Evolutionary conservation across 1,140 invertebrate genomes (phyloP), one percentile per base, ranked within the genome.

Genomic region (Trissolcus basalis): DNA sequence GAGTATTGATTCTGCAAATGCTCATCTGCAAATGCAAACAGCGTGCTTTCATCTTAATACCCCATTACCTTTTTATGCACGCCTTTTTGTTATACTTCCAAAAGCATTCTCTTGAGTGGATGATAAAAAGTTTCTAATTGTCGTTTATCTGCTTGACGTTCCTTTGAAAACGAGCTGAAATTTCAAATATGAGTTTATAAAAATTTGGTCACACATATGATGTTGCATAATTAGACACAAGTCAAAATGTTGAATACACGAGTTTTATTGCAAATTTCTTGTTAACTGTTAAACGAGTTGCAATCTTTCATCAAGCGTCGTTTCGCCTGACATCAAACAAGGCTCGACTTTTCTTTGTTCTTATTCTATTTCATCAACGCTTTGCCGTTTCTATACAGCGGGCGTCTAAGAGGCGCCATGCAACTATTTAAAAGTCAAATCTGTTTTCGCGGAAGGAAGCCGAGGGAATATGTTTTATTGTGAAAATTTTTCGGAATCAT

Each of bases 301-400:
- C 19, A 27, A 27, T 27, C 6, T 27, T 3, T 27, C 6, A 27
- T 3, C 1, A 27, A 6, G 19, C 19, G 19, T 27, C 6, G 19
- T 27, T 27, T 27, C 19, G 6, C 32, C 41, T 43, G 35, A 51
- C 45, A 32, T 47, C 19, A 63, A 63, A 63, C 51, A 51, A 63
- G 53, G 32, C 51, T 63, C 53, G 53, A 71, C 51, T 71, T 71
- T 58, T 58, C 59, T 71, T 71, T 71, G 68, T 71, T 53, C 68
- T 58, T 50, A 32, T 56, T 56, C 48, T 45, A 44, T 50, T 50
- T 56, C 15, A 41, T 9, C 59, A 55, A 27, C 19, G 19, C 6
- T 70, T 55, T 55, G 55, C 32, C 36, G 53, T 50, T 44, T 19
- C 41, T 61, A 33, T 63, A 36, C 55, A 27, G 19, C 47, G 44